Evolutionary conservation across 2,113 vertebrate genomes (phyloP), one percentile per base, ranked within the genome.

Genomic region (Polypterus senegalus): DNA sequence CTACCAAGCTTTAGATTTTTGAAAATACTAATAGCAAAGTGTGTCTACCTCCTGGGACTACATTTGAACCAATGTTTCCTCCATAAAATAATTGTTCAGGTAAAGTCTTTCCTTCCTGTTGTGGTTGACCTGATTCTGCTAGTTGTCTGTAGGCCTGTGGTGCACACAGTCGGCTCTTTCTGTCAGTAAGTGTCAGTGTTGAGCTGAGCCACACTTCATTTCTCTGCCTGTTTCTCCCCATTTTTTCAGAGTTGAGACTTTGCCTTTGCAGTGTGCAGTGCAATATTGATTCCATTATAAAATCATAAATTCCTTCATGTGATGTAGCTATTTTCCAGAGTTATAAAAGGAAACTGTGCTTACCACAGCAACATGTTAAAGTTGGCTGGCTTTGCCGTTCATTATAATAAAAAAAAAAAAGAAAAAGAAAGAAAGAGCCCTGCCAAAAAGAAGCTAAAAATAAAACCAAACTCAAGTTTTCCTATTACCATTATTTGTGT

Each of bases 241-340:
- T 65, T 45, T 56, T 57, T 45, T 27, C 27, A 27, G 27, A 27
- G 27, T 27, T 27, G 27, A 65, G 61, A 61, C 65, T 65, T 67
- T 66, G 65, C 67, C 63, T 67, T 47, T 59, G 62, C 49, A 57
- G 58, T 45, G 61, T 64, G 60, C 55, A 10, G 8, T 46, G 57
- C 66, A 70, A 61, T 60, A 70, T 63, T 72, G 57, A 71, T 82
- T 66, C 59, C 72, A 70, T 61, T 72, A 64, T 66, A 58, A 66
- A 69, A 73, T 72, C 63, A 69, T 66, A 71, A 73, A 69, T 62
- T 48, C 7, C 71, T 72, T 77, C 71, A 69, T 78, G 27, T 67
- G 61, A 70, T 63, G 70, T 65, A 57, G 48, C 54, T 73, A 71
- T 69, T 79, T 76, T 72, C 71, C 74, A 71, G 57, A 6, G 48